These are phyloP conservation scores for Ashinkailepas kermadecensis DNA, from an alignment of 2,888 invertebrate genomes.

Conservation along the genomic window DNA sequence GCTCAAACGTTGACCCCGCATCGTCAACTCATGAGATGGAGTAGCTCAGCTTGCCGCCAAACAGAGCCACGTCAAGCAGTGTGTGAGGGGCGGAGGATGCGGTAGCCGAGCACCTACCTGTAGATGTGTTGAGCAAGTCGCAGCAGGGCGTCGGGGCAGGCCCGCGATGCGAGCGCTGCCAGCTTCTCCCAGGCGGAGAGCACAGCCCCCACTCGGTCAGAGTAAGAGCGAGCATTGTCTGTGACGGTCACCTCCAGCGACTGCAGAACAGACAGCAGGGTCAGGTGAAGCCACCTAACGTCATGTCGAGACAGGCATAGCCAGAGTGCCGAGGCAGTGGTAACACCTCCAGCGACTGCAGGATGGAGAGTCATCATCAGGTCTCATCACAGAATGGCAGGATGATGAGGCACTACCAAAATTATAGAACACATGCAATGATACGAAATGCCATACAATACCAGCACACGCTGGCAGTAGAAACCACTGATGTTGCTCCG, in stretches of 20 bases:
- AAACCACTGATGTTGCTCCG: too few relatives aligned
- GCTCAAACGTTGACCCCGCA: background rate
- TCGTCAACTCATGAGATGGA: background rate
- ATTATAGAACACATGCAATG: too few relatives aligned
- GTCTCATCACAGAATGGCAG: too few relatives aligned
- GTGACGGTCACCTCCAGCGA: background rate
- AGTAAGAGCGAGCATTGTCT: background rate
- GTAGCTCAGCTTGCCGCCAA: background rate
- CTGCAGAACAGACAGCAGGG: background rate
- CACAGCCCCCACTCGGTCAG: slow-evolving; percentile 30
- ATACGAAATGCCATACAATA: too few relatives aligned
- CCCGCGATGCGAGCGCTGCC: slow-evolving; percentile 23
- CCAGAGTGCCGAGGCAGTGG: too few relatives aligned
- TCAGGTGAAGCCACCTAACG: background rate
- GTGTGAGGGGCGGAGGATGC: background rate
- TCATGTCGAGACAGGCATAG: too few relatives aligned
- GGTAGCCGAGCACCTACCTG: background rate
- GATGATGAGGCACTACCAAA: too few relatives aligned
- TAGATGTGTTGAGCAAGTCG: background rate
- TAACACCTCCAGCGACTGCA: too few relatives aligned
- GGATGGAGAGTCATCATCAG: too few relatives aligned
- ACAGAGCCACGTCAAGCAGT: background rate
- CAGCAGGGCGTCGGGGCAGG: background rate
- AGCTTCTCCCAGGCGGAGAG: slow-evolving; percentile 33
- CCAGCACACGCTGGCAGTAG: too few relatives aligned